Percentiles rank a stretch among this genome's conserved stretches.
Conservation (phyloP, 2,113 vertebrate species). For the Emberiza fucata region DNA sequence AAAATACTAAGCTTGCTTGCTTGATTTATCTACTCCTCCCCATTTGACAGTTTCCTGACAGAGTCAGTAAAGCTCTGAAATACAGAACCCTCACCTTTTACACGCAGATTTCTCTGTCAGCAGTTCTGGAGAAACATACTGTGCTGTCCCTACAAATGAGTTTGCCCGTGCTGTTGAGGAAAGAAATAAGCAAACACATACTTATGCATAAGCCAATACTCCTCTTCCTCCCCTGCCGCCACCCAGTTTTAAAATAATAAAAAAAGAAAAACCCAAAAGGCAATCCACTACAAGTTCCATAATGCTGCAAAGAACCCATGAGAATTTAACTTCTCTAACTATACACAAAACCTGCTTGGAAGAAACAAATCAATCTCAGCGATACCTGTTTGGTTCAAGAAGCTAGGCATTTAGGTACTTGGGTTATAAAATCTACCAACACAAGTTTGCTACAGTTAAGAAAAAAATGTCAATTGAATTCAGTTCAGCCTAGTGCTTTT, state of each 20-base stretch:
- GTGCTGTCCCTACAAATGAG: constrained; percentile 97
- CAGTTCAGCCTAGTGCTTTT: neutral
- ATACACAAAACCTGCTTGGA: neutral
- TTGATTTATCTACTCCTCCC: neutral
- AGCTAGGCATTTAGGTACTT: neutral
- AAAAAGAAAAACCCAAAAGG: neutral
- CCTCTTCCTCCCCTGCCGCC: neutral
- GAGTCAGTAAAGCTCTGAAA: neutral
- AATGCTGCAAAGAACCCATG: neutral
- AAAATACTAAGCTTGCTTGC: neutral
- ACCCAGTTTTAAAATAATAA: neutral
- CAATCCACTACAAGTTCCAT: neutral
- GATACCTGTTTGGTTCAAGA: neutral
- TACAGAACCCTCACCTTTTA: constrained; percentile 85
- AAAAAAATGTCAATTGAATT: neutral
- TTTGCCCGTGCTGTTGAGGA: constrained; percentile 85
- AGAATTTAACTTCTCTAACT: neutral
- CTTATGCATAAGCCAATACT: neutral
- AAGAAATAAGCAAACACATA: neutral
- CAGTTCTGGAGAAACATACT: constrained; percentile 97
- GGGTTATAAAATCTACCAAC: neutral
- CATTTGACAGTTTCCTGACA: neutral
- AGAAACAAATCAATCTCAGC: neutral
- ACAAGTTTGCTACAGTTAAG: neutral
- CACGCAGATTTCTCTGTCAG: constrained; percentile 98